Percentiles rank a stretch among this genome's conserved stretches.
phyloP scores from a whole-genome alignment of 37 sponge, comb jelly and placozoan species.

The Agelas oroides region DNA sequence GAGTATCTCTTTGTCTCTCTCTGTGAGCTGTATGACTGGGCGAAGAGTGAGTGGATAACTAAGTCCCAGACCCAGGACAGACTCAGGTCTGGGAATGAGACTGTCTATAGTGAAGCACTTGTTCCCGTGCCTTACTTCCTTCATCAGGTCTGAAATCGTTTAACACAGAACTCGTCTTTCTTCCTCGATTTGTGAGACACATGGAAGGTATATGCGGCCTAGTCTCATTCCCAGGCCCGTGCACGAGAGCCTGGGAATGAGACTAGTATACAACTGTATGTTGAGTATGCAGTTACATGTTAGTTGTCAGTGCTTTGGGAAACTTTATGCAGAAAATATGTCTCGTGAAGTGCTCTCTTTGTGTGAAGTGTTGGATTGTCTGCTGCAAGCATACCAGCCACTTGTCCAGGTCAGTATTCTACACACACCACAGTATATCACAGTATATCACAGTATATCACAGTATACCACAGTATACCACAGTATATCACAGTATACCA shows the following conservation, averaged over 20 bases:
- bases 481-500: no score
- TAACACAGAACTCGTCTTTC: not conserved
- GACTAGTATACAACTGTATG: no score
- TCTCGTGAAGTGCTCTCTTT: not conserved
- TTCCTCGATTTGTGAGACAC: constrained; percentile 24
- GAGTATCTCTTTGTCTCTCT: constrained; percentile 71
- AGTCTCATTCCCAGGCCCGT: no score
- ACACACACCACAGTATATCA: no score
- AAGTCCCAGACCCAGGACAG: not conserved
- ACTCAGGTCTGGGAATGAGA: not conserved
- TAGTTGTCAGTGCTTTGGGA: no score
- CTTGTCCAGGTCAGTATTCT: not conserved
- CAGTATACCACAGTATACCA: no score
- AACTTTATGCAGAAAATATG: no score
- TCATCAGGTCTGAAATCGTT: constrained; percentile 20
- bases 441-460: no score
- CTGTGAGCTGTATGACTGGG: constrained; percentile 77
- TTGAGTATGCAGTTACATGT: no score
- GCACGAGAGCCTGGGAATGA: no score
- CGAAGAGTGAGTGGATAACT: constrained; percentile 26
- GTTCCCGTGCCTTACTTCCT: no score
- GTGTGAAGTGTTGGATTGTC: constrained; percentile 25
- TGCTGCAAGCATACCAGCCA: constrained; percentile 6
- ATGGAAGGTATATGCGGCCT: not conserved
- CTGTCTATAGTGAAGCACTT: no score